Conservation (phyloP, 2,888 invertebrate species). For the Spilarctia lutea region DNA sequence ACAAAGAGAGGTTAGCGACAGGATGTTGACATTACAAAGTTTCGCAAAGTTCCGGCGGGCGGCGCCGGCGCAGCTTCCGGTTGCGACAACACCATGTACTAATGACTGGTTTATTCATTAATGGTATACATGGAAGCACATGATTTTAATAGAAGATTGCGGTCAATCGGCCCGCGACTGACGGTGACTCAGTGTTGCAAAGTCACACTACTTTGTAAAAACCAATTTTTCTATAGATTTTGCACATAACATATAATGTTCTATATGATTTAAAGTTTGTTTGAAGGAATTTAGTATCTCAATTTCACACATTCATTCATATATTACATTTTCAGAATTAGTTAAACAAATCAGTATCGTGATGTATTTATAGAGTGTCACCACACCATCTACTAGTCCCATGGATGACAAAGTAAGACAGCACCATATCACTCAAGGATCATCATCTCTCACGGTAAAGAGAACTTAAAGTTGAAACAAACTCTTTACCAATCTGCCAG, state of each 20-base stretch:
- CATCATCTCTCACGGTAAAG: too few species aligned
- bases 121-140: conserved; percentile 23
- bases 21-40: conserved; percentile 24
- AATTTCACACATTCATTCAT: too few species aligned
- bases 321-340: too few species aligned
- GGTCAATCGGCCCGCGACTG: neutral
- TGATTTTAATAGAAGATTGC: conserved; percentile 27
- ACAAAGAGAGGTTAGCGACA: neutral
- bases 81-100: conserved; percentile 43
- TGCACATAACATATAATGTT: neutral
- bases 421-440: too few species aligned
- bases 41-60: conserved; percentile 41
- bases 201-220: conserved; percentile 1
- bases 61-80: conserved; percentile 41
- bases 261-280: neutral
- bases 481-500: too few species aligned
- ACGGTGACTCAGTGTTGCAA: conserved; percentile 18
- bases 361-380: too few species aligned
- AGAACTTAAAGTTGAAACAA: too few species aligned
- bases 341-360: too few species aligned
- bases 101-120: conserved; percentile 22
- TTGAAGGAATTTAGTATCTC: neutral
- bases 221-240: neutral
- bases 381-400: too few species aligned
- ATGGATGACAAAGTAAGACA: too few species aligned